A percentile compares a stretch with the other conserved stretches of the same genome.
These are phyloP conservation scores for Micropoecilia bifurca DNA, from an alignment of 2,797 vertebrate species.

Conservation along the genomic window DNA sequence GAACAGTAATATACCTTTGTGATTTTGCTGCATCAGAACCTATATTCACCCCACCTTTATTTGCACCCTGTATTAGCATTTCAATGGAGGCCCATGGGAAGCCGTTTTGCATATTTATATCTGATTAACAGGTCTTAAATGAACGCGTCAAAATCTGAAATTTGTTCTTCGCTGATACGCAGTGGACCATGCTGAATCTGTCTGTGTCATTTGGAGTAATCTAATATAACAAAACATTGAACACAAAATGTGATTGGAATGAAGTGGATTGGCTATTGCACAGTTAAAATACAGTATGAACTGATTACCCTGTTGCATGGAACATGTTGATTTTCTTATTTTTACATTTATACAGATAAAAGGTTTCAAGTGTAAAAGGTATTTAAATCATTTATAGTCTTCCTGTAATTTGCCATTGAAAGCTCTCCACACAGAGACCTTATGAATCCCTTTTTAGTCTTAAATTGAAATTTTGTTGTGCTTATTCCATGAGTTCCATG, in stretches of 20 bases:
- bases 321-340: background rate
- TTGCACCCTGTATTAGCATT: constrained; percentile 83
- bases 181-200: constrained; percentile 35
- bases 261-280: constrained; percentile 10
- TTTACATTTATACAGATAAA: background rate
- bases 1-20: constrained; percentile 68
- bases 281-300: constrained; percentile 10
- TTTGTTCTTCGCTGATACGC: constrained; percentile 65
- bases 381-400: too few species aligned
- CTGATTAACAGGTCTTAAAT: constrained; percentile 85
- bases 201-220: constrained; percentile 22
- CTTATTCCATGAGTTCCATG: background rate
- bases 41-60: constrained; percentile 79
- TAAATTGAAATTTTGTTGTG: background rate
- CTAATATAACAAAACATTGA: constrained; percentile 33
- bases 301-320: background rate
- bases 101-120: constrained; percentile 84
- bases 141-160: constrained; percentile 81
- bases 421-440: background rate
- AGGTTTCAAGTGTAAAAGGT: too few species aligned
- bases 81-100: constrained; percentile 81
- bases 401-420: too few species aligned
- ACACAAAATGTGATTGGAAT: constrained; percentile 45
- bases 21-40: constrained; percentile 80
- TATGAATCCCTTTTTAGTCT: background rate